Percentiles rank a stretch among this genome's conserved stretches.
These are phyloP conservation scores for Carterocephalus palaemon DNA, from an alignment of 2,888 invertebrate species.

Conservation along the genomic window DNA sequence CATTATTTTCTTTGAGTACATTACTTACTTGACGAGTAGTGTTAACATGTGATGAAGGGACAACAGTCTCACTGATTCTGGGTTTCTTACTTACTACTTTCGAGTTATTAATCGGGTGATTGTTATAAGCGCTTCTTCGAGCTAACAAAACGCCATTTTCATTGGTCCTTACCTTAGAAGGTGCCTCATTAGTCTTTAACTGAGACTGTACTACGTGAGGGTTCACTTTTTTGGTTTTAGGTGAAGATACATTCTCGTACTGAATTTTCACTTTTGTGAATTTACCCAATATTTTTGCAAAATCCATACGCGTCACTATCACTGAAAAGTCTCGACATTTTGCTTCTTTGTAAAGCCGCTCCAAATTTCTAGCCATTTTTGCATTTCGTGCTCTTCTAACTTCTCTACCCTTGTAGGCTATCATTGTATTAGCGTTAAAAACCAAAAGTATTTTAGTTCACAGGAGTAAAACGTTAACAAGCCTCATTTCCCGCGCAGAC, in stretches of 20 bases:
- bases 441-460: constrained; percentile 27
- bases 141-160: constrained; percentile 72
- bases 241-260: constrained; percentile 58
- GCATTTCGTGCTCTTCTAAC: constrained; percentile 47
- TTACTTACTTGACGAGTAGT: constrained; percentile 39
- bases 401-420: constrained; percentile 58
- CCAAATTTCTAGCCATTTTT: constrained; percentile 60
- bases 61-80: constrained; percentile 35
- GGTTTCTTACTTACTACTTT: constrained; percentile 36
- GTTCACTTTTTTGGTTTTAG: constrained; percentile 47
- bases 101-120: constrained; percentile 51
- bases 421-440: constrained; percentile 41
- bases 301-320: constrained; percentile 70
- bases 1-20: constrained; percentile 66
- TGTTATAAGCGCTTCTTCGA: constrained; percentile 54
- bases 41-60: no score
- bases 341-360: constrained; percentile 62
- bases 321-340: constrained; percentile 71
- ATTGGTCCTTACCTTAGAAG: constrained; percentile 59
- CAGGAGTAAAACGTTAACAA: constrained; percentile 49
- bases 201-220: constrained; percentile 33
- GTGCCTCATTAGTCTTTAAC: constrained; percentile 44
- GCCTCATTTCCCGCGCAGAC: constrained; percentile 76
- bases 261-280: constrained; percentile 74
- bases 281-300: constrained; percentile 72